These are phyloP conservation scores for Chrysolina oricalcia DNA, from an alignment of 2,888 invertebrate genomes.

Conservation along the genomic window DNA sequence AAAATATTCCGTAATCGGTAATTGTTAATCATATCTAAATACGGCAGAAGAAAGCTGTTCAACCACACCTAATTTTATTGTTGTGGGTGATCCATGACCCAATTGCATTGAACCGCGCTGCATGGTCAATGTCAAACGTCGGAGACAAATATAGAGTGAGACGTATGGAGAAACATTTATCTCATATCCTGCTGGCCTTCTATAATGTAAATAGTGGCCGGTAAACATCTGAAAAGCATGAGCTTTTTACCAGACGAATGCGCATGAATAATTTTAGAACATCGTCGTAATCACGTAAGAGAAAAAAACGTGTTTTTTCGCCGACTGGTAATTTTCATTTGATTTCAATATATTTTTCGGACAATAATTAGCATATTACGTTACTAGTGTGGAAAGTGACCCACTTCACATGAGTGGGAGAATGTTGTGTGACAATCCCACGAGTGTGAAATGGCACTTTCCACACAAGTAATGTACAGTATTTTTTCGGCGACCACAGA, in stretches of 20 bases:
- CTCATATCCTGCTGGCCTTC: conserved; percentile 34
- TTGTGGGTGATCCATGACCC: conserved; percentile 41
- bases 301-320: not conserved
- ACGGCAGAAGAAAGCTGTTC: conserved; percentile 13
- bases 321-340: not conserved
- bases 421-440: no score
- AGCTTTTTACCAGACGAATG: conserved; percentile 3
- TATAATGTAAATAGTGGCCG: not conserved
- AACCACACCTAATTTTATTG: conserved; percentile 14
- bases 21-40: conserved; percentile 1
- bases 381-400: no score
- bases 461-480: no score
- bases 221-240: not conserved
- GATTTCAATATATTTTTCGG: not conserved
- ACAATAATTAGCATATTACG: no score
- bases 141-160: conserved; percentile 4
- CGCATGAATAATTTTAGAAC: not conserved
- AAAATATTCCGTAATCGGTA: not conserved
- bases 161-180: conserved; percentile 24
- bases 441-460: no score
- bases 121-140: conserved; percentile 32
- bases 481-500: no score
- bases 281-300: not conserved
- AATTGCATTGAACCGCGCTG: conserved; percentile 41
- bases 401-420: no score